Conservation (phyloP, 2,888 invertebrate genomes). For the Thymelicus lineola region DNA sequence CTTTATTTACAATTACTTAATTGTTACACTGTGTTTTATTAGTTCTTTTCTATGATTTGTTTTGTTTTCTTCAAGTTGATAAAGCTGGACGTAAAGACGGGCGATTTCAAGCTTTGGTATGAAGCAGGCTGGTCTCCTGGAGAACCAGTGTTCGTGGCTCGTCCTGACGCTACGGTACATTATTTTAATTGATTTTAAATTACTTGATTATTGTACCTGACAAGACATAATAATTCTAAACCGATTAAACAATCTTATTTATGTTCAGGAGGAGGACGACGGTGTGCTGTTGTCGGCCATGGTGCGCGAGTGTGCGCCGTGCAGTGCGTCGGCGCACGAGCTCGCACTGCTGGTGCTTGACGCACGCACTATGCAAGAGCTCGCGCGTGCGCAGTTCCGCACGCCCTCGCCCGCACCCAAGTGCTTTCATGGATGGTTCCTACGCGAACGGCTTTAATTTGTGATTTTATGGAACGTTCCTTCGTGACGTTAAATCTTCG, state of each 20-base stretch:
- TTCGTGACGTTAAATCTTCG: too few species aligned
- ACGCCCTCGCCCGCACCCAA: conserved; percentile 92
- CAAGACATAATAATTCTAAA: neutral
- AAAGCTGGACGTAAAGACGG: conserved; percentile 78
- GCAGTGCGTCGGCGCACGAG: conserved; percentile 77
- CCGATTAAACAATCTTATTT: neutral
- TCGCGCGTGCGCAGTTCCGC: conserved; percentile 90
- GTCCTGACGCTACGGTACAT: conserved; percentile 67
- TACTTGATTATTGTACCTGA: too few species aligned
- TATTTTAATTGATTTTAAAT: too few species aligned
- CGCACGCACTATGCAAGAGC: conserved; percentile 89
- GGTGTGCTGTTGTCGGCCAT: conserved; percentile 90
- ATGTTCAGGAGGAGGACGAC: conserved; percentile 89
- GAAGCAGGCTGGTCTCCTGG: conserved; percentile 89
- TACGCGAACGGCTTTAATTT: conserved; percentile 55
- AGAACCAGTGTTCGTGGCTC: conserved; percentile 90
- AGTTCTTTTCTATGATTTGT: too few species aligned
- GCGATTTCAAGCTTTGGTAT: conserved; percentile 86
- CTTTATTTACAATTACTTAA: too few species aligned
- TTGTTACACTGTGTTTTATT: too few species aligned
- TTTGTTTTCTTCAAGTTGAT: conserved; percentile 34
- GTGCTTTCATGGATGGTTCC: conserved; percentile 94
- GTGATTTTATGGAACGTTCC: too few species aligned
- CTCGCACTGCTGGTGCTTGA: conserved; percentile 88
- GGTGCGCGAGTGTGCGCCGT: conserved; percentile 88